These are phyloP conservation scores for Drosophila yooni DNA, from an alignment of 2,888 invertebrate genomes.

Conservation along the genomic window DNA sequence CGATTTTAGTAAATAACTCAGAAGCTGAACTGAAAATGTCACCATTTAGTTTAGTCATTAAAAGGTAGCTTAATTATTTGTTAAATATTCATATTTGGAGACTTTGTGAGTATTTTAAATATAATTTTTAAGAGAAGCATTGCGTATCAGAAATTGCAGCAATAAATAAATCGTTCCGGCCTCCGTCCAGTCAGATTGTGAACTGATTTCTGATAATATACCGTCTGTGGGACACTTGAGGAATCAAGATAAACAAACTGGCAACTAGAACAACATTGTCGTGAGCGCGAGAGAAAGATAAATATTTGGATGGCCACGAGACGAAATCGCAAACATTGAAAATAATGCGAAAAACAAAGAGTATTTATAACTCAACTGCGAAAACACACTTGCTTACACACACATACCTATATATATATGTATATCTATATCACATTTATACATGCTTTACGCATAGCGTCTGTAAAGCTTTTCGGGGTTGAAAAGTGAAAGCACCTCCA, in stretches of 20 bases:
- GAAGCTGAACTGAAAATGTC: not conserved
- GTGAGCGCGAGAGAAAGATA: constrained; percentile 22
- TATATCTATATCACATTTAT: not conserved
- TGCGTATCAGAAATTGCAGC: not conserved
- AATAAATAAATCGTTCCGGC: not conserved
- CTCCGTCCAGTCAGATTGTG: not conserved
- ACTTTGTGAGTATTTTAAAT: not conserved
- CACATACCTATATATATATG: not conserved
- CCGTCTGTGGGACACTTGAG: not conserved
- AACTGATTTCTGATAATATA: constrained; percentile 1
- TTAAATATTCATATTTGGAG: not conserved
- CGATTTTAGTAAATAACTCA: not conserved
- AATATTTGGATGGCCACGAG: constrained; percentile 14
- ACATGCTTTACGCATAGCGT: constrained; percentile 5
- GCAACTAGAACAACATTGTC: constrained; percentile 11
- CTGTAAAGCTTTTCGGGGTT: constrained; percentile 43
- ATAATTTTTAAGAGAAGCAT: not conserved
- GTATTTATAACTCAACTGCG: constrained; percentile 44
- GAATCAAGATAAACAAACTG: constrained; percentile 24
- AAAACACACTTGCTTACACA: constrained; percentile 15
- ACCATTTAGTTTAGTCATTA: not conserved
- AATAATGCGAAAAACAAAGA: constrained; percentile 18
- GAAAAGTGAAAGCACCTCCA: constrained; percentile 63
- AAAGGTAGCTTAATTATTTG: not conserved
- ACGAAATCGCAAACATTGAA: constrained; percentile 13